A percentile compares a stretch with the other conserved stretches of the same genome.
Evolutionary conservation across 2,113 vertebrate genomes (phyloP).

Genomic region (Peromyscus polionotus): DNA sequence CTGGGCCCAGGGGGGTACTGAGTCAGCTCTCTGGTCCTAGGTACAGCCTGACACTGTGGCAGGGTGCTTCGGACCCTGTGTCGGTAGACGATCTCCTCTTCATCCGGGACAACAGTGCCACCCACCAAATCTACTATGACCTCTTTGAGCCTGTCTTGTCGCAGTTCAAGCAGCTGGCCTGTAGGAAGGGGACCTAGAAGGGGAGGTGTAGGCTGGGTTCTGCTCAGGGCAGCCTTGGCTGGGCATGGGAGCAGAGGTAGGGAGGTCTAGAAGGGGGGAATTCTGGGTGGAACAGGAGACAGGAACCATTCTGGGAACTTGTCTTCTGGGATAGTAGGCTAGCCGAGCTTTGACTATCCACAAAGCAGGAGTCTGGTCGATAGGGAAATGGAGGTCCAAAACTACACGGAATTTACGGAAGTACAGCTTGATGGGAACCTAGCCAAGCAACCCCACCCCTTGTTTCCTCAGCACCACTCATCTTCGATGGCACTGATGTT

Average conservation of each 20-base stretch:
- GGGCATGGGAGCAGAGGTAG: neutral
- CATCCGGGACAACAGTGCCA: slow-evolving; percentile 90
- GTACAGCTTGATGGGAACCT: neutral
- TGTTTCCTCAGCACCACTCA: neutral
- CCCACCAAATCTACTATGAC: slow-evolving; percentile 91
- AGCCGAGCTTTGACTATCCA: neutral
- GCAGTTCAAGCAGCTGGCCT: slow-evolving; percentile 87
- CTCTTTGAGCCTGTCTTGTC: slow-evolving; percentile 92
- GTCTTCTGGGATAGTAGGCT: neutral
- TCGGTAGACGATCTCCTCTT: slow-evolving; percentile 90
- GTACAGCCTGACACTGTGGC: slow-evolving; percentile 93
- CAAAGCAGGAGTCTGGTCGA: neutral
- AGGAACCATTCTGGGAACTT: neutral
- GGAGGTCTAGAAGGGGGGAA: neutral
- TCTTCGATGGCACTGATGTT: neutral
- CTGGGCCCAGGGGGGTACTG: neutral
- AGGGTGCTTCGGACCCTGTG: slow-evolving; percentile 85
- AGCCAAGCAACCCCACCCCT: neutral
- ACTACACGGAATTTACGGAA: neutral
- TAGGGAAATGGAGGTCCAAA: neutral
- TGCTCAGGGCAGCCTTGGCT: neutral
- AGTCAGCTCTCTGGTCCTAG: slow-evolving; percentile 80
- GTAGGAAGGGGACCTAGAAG: slow-evolving; percentile 79
- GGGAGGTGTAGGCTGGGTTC: neutral
- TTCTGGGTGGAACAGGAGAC: accelerated